These are phyloP conservation scores for Hipparchia semele DNA, from an alignment of 2,888 invertebrate species.

Conservation along the genomic window DNA sequence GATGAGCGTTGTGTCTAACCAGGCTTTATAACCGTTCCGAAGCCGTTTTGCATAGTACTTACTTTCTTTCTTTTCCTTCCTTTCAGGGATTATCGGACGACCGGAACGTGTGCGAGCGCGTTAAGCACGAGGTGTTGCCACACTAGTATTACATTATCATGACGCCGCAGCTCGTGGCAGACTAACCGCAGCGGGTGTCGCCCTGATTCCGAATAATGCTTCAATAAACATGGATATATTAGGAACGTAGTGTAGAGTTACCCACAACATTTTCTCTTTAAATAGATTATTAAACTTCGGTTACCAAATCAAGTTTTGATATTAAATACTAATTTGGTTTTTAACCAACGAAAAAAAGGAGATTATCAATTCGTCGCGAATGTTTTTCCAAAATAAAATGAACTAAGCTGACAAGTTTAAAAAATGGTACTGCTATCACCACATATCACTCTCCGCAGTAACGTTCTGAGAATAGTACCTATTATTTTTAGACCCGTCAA, in stretches of 20 bases:
- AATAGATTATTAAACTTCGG: background rate
- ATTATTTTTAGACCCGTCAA: too few species aligned
- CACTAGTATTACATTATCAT: constrained; percentile 42
- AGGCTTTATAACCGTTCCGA: background rate
- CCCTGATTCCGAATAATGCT: constrained; percentile 39
- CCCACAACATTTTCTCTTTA: background rate
- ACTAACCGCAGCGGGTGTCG: constrained; percentile 41
- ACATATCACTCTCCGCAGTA: too few species aligned
- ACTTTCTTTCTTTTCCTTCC: background rate
- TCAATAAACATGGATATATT: constrained; percentile 27
- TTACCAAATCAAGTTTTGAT: background rate
- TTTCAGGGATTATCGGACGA: background rate
- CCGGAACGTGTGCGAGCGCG: background rate
- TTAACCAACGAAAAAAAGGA: too few species aligned
- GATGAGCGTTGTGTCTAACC: background rate
- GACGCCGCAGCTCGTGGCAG: constrained; percentile 38
- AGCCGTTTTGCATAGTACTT: background rate
- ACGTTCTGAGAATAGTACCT: too few species aligned
- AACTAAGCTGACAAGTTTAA: too few species aligned
- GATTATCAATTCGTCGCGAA: too few species aligned
- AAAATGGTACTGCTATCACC: too few species aligned
- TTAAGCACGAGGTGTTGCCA: constrained; percentile 38
- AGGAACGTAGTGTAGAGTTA: constrained; percentile 8
- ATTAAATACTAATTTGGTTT: too few species aligned
- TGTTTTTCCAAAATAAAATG: too few species aligned